These are phyloP conservation scores for Sphyrna mokarran DNA, from an alignment of 2,113 vertebrate genomes.

Conservation along the genomic window DNA sequence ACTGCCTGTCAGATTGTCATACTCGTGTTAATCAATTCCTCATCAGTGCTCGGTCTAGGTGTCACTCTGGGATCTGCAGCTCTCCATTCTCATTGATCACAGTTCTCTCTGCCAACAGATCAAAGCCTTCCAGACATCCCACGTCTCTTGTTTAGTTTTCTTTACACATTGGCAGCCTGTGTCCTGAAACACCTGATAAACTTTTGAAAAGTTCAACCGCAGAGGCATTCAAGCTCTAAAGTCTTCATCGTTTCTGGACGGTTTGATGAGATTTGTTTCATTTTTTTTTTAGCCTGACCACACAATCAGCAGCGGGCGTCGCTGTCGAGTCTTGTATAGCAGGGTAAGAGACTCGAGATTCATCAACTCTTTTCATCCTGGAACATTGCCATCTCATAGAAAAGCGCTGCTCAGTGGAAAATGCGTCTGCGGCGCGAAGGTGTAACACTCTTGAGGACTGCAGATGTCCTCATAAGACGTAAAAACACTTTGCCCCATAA, in stretches of 20 bases:
- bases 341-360: slow-evolving; percentile 5
- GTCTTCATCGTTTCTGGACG: neutral
- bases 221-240: neutral
- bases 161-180: neutral
- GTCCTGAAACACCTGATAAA: slow-evolving; percentile 24
- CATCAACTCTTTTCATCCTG: slow-evolving; percentile 1
- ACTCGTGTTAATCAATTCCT: slow-evolving; percentile 34
- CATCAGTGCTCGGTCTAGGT: slow-evolving; percentile 15
- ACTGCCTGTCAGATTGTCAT: slow-evolving; percentile 12
- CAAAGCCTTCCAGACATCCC: slow-evolving; percentile 18
- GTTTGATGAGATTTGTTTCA: neutral
- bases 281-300: neutral
- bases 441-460: neutral
- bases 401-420: neutral
- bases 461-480: neutral
- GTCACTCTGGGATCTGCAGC: slow-evolving; percentile 26
- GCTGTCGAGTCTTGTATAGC: slow-evolving; percentile 23
- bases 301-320: neutral
- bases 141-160: neutral
- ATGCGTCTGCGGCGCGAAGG: neutral
- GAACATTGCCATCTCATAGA: neutral
- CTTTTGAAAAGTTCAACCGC: neutral
- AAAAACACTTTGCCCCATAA: neutral
- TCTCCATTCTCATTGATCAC: slow-evolving; percentile 25
- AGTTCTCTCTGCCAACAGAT: slow-evolving; percentile 13